These are phyloP conservation scores for Sturnira hondurensis DNA, from an alignment of 2,113 vertebrate genomes.

Conservation along the genomic window DNA sequence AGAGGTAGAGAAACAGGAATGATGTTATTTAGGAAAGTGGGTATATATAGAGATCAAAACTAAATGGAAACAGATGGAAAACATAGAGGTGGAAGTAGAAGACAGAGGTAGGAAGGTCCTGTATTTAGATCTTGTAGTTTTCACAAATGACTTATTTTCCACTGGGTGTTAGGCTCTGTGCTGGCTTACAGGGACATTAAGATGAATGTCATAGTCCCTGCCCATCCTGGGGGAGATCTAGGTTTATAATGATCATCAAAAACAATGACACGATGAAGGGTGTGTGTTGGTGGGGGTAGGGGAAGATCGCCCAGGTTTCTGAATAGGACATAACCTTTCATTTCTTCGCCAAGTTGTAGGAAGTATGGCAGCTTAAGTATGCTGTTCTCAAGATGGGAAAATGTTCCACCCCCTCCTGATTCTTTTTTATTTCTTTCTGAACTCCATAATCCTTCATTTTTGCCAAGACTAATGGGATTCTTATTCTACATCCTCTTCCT, in stretches of 20 bases:
- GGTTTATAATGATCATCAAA: not conserved
- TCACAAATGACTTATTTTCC: not conserved
- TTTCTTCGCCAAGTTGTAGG: not conserved
- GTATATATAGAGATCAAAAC: not conserved
- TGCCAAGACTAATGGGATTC: not conserved
- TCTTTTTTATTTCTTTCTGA: slow-evolving; percentile 5
- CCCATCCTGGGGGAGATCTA: not conserved
- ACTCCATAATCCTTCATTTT: not conserved
- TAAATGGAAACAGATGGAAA: not conserved
- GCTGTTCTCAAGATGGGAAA: not conserved
- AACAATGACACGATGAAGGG: not conserved
- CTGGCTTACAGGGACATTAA: not conserved
- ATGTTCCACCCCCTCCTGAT: not conserved
- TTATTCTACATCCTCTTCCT: not conserved
- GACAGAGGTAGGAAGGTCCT: not conserved
- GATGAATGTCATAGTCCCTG: not conserved
- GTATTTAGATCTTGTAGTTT: not conserved
- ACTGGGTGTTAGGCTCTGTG: not conserved
- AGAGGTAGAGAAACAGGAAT: not conserved
- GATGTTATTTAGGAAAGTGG: not conserved
- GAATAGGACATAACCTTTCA: not conserved
- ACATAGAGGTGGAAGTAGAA: not conserved
- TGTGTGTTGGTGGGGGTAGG: not conserved
- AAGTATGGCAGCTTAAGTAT: not conserved
- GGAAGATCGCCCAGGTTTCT: not conserved